Percentiles rank a stretch among this genome's conserved stretches.
Evolutionary conservation across 2,888 invertebrate species (phyloP).

Genomic region (Thelaira solivaga): DNA sequence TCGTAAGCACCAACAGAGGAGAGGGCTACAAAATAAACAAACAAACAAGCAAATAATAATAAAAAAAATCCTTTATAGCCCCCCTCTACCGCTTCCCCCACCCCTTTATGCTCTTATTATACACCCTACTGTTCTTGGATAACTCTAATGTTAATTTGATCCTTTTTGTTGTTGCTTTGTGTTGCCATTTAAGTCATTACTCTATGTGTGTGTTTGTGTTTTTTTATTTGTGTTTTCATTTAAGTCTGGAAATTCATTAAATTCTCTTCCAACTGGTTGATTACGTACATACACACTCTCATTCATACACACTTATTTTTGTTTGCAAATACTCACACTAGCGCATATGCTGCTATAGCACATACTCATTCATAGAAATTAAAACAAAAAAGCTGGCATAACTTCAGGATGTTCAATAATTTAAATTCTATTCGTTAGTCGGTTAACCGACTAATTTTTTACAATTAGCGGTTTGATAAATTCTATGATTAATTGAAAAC

Average conservation of each 20-base stretch:
- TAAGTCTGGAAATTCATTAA: slow-evolving; percentile 69
- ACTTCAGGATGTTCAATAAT: no score
- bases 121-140: not conserved
- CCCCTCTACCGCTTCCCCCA: no score
- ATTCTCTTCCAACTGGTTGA: slow-evolving; percentile 67
- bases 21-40: slow-evolving; percentile 6
- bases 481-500: no score
- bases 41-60: slow-evolving; percentile 10
- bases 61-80: slow-evolving; percentile 19
- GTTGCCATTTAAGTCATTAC: slow-evolving; percentile 48
- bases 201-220: slow-evolving; percentile 50
- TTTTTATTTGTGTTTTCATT: slow-evolving; percentile 50
- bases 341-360: not conserved
- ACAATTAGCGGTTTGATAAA: no score
- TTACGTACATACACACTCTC: slow-evolving; percentile 60
- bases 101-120: slow-evolving; percentile 19
- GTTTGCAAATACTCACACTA: slow-evolving; percentile 32
- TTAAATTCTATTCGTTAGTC: no score
- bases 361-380: not conserved
- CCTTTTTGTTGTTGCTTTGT: slow-evolving; percentile 40
- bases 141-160: slow-evolving; percentile 42
- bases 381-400: no score
- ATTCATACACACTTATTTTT: no score
- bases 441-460: no score
- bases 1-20: slow-evolving; percentile 24